These are phyloP conservation scores for Bergia sp. DNA, from an alignment of 92 coral and sea anemone species.

Conservation along the genomic window DNA sequence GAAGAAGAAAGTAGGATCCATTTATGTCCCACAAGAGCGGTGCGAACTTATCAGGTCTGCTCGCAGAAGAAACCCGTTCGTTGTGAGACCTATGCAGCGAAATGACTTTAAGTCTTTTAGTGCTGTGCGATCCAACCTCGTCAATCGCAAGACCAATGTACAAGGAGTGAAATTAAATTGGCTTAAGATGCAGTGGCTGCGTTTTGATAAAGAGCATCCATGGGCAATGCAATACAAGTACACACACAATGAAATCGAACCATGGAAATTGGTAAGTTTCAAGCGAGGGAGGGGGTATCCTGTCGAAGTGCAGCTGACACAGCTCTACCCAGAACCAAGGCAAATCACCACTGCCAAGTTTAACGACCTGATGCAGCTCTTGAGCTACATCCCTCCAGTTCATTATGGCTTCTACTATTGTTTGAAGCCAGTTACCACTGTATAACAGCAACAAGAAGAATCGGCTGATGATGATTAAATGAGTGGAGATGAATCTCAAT, in stretches of 20 bases:
- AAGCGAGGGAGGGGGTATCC: conserved; percentile 53
- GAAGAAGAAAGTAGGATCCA: conserved; percentile 42
- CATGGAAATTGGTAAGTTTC: conserved; percentile 56
- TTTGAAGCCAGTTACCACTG: too few relatives aligned
- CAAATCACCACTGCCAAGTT: conserved; percentile 61
- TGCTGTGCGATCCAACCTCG: conserved; percentile 44
- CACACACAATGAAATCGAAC: conserved; percentile 55
- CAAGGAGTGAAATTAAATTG: conserved; percentile 53
- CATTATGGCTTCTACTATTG: conserved; percentile 51
- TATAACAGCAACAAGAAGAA: too few relatives aligned
- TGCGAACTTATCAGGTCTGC: conserved; percentile 54
- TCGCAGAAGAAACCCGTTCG: conserved; percentile 50
- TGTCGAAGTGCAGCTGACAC: conserved; percentile 48
- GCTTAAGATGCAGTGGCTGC: conserved; percentile 52
- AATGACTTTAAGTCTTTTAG: conserved; percentile 52
- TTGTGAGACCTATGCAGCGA: conserved; percentile 57
- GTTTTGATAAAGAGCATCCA: conserved; percentile 42
- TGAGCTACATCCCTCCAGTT: conserved; percentile 59
- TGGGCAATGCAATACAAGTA: conserved; percentile 56
- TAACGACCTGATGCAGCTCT: conserved; percentile 51
- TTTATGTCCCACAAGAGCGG: conserved; percentile 55
- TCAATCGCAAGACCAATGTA: conserved; percentile 53
- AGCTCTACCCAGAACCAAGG: conserved; percentile 41
- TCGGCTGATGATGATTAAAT: too few relatives aligned
- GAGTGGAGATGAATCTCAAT: too few relatives aligned